These are phyloP conservation scores for Cantharis lateralis DNA, from an alignment of 2,888 invertebrate species.

Conservation along the genomic window DNA sequence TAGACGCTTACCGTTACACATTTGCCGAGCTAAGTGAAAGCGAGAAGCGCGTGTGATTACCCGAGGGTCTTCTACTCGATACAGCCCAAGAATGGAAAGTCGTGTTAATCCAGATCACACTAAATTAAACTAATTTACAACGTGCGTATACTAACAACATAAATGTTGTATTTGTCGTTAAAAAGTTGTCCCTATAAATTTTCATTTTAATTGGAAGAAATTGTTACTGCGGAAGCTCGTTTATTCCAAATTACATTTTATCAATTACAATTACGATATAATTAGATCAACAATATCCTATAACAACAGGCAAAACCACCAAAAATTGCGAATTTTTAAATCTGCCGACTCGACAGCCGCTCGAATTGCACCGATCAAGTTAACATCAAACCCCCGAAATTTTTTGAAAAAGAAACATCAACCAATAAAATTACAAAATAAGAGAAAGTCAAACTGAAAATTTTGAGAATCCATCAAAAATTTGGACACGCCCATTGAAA, in stretches of 20 bases:
- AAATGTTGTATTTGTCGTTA: slow-evolving; percentile 1
- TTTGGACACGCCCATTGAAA: too few species aligned
- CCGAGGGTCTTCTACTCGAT: slow-evolving; percentile 22
- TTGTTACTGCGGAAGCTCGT: not conserved
- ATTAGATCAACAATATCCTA: not conserved
- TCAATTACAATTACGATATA: not conserved
- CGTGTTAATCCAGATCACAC: slow-evolving; percentile 37
- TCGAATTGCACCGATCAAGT: too few species aligned
- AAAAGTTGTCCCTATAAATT: not conserved
- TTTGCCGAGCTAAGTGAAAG: slow-evolving; percentile 37
- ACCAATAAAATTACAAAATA: too few species aligned
- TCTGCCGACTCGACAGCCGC: too few species aligned
- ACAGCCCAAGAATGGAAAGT: slow-evolving; percentile 43
- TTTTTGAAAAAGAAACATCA: too few species aligned
- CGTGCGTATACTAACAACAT: slow-evolving; percentile 13
- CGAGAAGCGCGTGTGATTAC: slow-evolving; percentile 36
- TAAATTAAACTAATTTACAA: slow-evolving; percentile 24
- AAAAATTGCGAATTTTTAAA: too few species aligned
- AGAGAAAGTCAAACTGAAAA: too few species aligned
- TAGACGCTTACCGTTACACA: slow-evolving; percentile 42
- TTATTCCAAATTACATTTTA: slow-evolving; percentile 11
- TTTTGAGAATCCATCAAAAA: too few species aligned
- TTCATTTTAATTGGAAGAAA: slow-evolving; percentile 1
- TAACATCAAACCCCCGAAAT: too few species aligned
- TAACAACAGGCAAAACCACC: not conserved